Evolutionary conservation across 92 coral and sea anemone species (phyloP).

Genomic region (Parazoanthus darwini): DNA sequence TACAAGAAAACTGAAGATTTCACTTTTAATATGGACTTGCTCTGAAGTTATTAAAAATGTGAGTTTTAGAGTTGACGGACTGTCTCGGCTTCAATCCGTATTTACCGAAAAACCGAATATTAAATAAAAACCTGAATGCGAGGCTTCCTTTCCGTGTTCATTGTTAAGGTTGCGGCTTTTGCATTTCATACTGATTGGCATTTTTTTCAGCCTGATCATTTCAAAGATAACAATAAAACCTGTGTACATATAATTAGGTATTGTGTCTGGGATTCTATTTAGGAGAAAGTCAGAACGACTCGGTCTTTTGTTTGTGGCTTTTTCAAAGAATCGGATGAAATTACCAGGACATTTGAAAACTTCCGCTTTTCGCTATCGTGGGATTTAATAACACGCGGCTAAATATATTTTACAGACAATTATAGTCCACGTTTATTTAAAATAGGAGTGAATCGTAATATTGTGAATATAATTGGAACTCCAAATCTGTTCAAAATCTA

Average conservation of each 20-base stretch:
- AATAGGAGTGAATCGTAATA: slow-evolving; percentile 19
- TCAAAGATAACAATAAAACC: neutral
- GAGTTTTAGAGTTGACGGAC: neutral
- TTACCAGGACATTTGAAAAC: neutral
- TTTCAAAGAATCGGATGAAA: neutral
- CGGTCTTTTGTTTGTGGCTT: neutral
- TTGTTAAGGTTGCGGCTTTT: neutral
- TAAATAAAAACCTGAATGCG: neutral
- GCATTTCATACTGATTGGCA: neutral
- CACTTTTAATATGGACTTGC: neutral
- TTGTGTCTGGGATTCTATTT: neutral
- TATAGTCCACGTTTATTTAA: neutral
- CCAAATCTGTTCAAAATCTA: neutral
- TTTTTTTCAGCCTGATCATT: neutral
- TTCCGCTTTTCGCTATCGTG: neutral
- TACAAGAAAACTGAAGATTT: no score
- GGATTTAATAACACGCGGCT: neutral
- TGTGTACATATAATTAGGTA: neutral
- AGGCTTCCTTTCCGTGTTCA: neutral
- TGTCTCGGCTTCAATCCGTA: neutral
- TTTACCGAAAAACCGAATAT: neutral
- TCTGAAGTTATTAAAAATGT: neutral
- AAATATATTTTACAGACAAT: slow-evolving; percentile 3
- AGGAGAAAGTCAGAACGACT: neutral
- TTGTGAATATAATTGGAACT: neutral